Evolutionary conservation across 2,888 invertebrate genomes (phyloP).

Genomic region (Calameuta idolon): DNA sequence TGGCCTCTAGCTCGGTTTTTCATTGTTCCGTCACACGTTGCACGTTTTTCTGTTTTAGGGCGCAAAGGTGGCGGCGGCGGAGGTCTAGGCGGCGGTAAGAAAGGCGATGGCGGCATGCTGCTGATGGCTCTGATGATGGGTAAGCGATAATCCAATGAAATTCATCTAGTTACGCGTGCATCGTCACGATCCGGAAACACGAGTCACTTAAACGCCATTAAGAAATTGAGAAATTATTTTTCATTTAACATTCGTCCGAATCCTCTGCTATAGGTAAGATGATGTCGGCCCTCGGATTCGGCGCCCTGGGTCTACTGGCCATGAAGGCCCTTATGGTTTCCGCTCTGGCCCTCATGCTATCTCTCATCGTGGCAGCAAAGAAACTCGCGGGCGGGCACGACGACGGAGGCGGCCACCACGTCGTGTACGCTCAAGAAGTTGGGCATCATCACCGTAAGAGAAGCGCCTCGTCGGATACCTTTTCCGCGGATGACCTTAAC

Average conservation of each 20-base stretch:
- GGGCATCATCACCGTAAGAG: constrained; percentile 69
- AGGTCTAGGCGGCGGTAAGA: constrained; percentile 63
- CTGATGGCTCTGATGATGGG: constrained; percentile 81
- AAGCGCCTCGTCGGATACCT: constrained; percentile 48
- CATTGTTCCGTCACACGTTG: not conserved
- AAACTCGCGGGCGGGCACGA: constrained; percentile 74
- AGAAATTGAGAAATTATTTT: constrained; percentile 6
- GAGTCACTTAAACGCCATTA: not conserved
- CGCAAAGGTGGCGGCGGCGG: constrained; percentile 71
- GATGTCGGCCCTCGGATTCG: constrained; percentile 80
- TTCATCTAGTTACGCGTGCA: not conserved
- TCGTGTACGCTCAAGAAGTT: constrained; percentile 72
- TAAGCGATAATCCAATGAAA: constrained; percentile 25
- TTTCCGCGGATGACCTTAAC: constrained; percentile 58
- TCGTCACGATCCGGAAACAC: too few species aligned
- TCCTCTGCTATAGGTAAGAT: constrained; percentile 70
- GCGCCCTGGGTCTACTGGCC: constrained; percentile 80
- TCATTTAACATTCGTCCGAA: not conserved
- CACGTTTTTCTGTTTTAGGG: constrained; percentile 70
- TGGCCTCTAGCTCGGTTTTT: not conserved
- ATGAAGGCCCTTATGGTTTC: constrained; percentile 82
- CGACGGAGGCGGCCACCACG: constrained; percentile 71
- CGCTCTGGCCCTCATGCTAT: constrained; percentile 80
- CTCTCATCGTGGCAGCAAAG: constrained; percentile 81
- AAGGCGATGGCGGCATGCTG: constrained; percentile 71